These are phyloP conservation scores for Himalopsyche anomala DNA, from an alignment of 2,888 invertebrate species.

Conservation along the genomic window DNA sequence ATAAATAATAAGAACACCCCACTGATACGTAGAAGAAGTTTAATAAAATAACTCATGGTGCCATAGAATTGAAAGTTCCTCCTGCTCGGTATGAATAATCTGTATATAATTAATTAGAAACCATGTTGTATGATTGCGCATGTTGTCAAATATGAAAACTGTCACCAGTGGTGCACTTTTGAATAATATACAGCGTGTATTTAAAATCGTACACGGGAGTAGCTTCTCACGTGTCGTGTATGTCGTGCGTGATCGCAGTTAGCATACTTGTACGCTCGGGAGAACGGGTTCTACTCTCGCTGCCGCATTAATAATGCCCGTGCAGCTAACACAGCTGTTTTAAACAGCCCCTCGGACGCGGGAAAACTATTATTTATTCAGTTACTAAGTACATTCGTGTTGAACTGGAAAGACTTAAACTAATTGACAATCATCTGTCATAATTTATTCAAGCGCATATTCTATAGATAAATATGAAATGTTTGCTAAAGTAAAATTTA, in stretches of 20 bases:
- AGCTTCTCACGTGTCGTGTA: slow-evolving; percentile 40
- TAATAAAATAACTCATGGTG: too few species aligned
- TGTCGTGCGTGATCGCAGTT: slow-evolving; percentile 27
- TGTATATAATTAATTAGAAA: slow-evolving; percentile 38
- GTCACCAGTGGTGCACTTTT: not conserved
- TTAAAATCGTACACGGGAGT: not conserved
- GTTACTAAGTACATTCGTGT: not conserved
- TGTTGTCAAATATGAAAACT: slow-evolving; percentile 36
- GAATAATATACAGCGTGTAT: not conserved
- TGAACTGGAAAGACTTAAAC: not conserved
- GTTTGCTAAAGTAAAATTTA: too few species aligned
- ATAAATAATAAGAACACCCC: too few species aligned
- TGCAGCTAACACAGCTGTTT: slow-evolving; percentile 8
- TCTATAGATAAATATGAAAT: too few species aligned
- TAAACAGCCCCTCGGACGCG: not conserved
- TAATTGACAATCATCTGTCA: not conserved
- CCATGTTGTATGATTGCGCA: not conserved
- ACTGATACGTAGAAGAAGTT: too few species aligned
- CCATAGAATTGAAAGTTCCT: too few species aligned
- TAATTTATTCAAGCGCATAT: too few species aligned
- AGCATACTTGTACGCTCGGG: not conserved
- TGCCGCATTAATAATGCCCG: not conserved
- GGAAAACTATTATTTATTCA: slow-evolving; percentile 38
- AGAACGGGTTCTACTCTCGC: slow-evolving; percentile 26
- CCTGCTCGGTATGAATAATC: not conserved